Base-by-base conservation (phyloP, 2,888 invertebrate genomes). In the Hybos culiciformis region DNA sequence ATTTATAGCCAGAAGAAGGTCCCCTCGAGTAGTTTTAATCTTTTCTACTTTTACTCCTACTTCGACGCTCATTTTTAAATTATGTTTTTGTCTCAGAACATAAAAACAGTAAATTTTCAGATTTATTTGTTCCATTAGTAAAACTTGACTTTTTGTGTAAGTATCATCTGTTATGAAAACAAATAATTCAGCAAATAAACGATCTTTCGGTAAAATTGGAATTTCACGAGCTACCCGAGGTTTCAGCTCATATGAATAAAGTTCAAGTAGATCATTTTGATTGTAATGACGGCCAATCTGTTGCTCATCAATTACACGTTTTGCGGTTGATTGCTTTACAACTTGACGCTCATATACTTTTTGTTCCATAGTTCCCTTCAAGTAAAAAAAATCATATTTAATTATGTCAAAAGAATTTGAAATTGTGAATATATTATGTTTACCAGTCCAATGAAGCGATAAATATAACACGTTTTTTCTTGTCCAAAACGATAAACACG, bases 241-340 rank as follows among this genome's bases (percentile, higher is more conserved):
- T 7, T 69, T 71, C 1, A 88, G 79, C 55, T 83, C 82, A 65
- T 91, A 96, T 53, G 73, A 73, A 69, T 98, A 98, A 43, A 98
- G 70, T 68, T 94, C 94, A 15, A 80, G 78, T 34, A 97, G 74
- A 66, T 96, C 93, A 54, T 81, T 80, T 61, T 85, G 83, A n/a
- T 85, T 88, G 66, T 94, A 98, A 67, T 97, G 94, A n/a, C 97
- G 72, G 63, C 94, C 93, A 52, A 97, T 93, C 70, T 97, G 96
- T 56, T 94, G 93, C 61, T 96, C 96, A 64, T 97, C 97, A 15
- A 97, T 87, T 7, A 97, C 96, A 29, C 97, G 80, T 62, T 90
- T 87, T 0, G 96, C 87, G 42, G 96, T 80, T 1, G 94, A 93
- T 60, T 92, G 83, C 67, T 96, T 96, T 2, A 87, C 90, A 38